These are phyloP conservation scores for Apantesis nais DNA, from an alignment of 2,888 invertebrate genomes.

Conservation along the genomic window DNA sequence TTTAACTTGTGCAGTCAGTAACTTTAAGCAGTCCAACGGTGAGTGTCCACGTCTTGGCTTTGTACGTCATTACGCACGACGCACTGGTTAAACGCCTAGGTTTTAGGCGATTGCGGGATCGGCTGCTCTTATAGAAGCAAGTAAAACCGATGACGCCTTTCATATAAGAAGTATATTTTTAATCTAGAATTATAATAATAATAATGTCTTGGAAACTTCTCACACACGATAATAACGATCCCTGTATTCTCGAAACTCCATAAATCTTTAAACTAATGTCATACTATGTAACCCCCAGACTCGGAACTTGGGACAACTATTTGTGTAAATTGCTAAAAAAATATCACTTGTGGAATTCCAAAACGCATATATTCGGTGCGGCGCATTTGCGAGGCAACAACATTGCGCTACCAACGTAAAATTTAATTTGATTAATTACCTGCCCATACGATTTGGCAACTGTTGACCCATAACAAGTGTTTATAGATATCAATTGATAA, in stretches of 20 bases:
- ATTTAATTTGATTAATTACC: conserved; percentile 7
- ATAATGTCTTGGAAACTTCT: too few relatives aligned
- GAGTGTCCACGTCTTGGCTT: too few relatives aligned
- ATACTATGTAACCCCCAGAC: not conserved
- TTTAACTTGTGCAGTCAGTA: too few relatives aligned
- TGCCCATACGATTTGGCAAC: not conserved
- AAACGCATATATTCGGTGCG: not conserved
- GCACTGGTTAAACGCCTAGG: too few relatives aligned
- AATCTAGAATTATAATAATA: too few relatives aligned
- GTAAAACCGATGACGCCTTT: too few relatives aligned
- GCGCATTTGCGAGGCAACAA: not conserved
- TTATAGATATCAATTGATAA: conserved; percentile 14
- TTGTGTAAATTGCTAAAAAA: not conserved
- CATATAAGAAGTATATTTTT: too few relatives aligned
- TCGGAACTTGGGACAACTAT: not conserved
- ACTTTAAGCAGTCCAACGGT: too few relatives aligned
- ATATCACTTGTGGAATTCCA: not conserved
- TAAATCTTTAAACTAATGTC: not conserved
- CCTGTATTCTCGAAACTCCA: not conserved
- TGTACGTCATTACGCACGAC: too few relatives aligned
- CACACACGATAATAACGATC: not conserved
- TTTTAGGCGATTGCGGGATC: too few relatives aligned
- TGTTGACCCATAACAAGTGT: conserved; percentile 10
- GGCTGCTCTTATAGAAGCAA: too few relatives aligned
- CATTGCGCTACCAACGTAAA: not conserved